A percentile compares a stretch with the other conserved stretches of the same genome.
phyloP scores from a whole-genome alignment of 2,113 vertebrate genomes.

The Daboia siamensis region DNA sequence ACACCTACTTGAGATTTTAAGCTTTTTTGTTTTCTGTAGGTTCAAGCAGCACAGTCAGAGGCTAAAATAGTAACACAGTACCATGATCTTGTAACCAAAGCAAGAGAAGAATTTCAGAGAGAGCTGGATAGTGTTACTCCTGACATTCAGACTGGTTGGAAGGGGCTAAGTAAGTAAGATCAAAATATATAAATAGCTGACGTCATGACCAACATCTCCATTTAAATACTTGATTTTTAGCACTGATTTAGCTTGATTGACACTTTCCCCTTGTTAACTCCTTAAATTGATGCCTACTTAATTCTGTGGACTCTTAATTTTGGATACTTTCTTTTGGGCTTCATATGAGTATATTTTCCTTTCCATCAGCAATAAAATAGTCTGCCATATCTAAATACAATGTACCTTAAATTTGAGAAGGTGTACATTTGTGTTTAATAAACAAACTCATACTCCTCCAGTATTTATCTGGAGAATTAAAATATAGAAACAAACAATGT shows the following conservation, averaged over 20 bases:
- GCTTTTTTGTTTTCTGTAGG: constrained; percentile 63
- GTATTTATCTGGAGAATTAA: not conserved
- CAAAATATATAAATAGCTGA: not conserved
- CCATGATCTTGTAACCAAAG: constrained; percentile 88
- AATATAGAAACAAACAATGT: not conserved
- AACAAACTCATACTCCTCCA: not conserved
- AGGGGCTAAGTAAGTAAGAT: constrained; percentile 87
- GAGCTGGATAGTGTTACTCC: constrained; percentile 94
- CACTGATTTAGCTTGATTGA: not conserved
- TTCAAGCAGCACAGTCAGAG: constrained; percentile 87
- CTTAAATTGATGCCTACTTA: not conserved
- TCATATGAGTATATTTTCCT: not conserved
- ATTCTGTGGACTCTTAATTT: not conserved
- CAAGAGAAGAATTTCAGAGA: constrained; percentile 86
- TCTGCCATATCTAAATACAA: not conserved
- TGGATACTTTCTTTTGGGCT: not conserved
- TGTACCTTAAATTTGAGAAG: not conserved
- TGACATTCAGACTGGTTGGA: constrained; percentile 90
- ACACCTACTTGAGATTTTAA: not conserved
- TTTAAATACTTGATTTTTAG: not conserved
- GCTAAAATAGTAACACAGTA: constrained; percentile 93
- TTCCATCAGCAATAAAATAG: not conserved
- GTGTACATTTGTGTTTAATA: not conserved
- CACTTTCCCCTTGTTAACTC: not conserved
- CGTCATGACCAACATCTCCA: not conserved